Evolutionary conservation across 23 tunicate species (phyloP), one percentile per base, ranked within the genome.

Genomic region (Halocynthia roretzi): DNA sequence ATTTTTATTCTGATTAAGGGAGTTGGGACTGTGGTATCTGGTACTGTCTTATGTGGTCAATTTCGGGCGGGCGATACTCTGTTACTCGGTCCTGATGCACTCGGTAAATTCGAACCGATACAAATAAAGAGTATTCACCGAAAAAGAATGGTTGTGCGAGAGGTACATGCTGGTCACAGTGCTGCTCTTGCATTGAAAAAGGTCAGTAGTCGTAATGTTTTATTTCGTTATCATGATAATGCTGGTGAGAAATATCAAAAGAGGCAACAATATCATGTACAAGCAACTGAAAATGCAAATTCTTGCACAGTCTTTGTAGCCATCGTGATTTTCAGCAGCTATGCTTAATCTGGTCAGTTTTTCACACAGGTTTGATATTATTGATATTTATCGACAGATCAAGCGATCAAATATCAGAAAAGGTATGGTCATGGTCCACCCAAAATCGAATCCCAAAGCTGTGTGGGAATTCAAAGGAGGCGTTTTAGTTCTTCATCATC

Each of bases 401-500:
- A 92, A 92, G 79, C 81, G 98, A 5, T 58, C 98, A 5, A 82
- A 73, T 62, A 92, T 92, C 18, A 80, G 98, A 50, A 86, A 86
- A 69, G 98, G 98, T 5, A 92, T 92, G 98, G 98, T 92, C 61
- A 86, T 92, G 98, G 89, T 92, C 9, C 85, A 86, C 75, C 77
- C 80, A 4, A 92, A 92, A 67, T 52, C 83, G 57, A 92, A 92
- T 74, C 99, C 99, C n/a, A 79, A 78, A 76, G 99, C 99, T 7
- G 99, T 96, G 50, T 96, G 99, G 99, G 99, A 96, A 79, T 96
- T 91, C 75, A 80, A 72, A 62, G 99, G 99, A 12, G 99, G 90
- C 73, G 77, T 96, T 8, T 62, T 96, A 9, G 87, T 96, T 61
- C 86, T 96, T 6, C 99, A 96, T 72, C 99, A 96, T 75, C 99